Percentiles rank a stretch among this genome's conserved stretches.
phyloP scores from a whole-genome alignment of 2,113 vertebrate species.

The Megaleporinus macrocephalus region DNA sequence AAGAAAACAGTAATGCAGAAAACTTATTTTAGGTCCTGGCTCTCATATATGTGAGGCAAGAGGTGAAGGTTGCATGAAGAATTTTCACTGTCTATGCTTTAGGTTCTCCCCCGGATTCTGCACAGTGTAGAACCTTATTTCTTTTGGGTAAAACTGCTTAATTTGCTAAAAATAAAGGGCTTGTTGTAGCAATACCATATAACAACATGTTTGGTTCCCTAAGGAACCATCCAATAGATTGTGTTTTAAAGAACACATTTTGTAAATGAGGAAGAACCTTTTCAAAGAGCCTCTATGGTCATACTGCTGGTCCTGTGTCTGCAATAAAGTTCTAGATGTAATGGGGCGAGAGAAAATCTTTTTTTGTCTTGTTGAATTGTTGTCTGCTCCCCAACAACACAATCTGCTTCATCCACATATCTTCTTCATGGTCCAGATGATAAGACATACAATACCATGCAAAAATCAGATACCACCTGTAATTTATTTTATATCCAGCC shows the following conservation, averaged over 20 bases:
- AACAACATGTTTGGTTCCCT: too few relatives aligned
- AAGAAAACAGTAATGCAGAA: neutral
- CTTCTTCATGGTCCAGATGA: slow-evolving; percentile 68
- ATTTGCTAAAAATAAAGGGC: too few relatives aligned
- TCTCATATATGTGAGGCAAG: neutral
- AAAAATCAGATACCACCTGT: too few relatives aligned
- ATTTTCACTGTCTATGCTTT: neutral
- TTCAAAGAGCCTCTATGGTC: too few relatives aligned
- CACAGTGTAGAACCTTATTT: neutral
- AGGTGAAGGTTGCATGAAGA: neutral
- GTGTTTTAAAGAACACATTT: too few relatives aligned
- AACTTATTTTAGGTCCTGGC: neutral
- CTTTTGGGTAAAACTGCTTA: neutral
- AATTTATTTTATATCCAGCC: too few relatives aligned
- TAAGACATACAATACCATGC: slow-evolving; percentile 38
- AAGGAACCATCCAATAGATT: too few relatives aligned
- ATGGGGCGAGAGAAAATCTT: slow-evolving; percentile 62
- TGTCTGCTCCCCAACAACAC: slow-evolving; percentile 60
- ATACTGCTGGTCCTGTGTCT: too few relatives aligned
- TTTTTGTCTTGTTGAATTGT: too few relatives aligned
- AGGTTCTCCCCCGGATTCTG: neutral
- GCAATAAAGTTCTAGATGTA: too few relatives aligned
- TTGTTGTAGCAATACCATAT: too few relatives aligned
- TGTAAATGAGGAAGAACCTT: too few relatives aligned
- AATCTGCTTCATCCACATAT: slow-evolving; percentile 70